Base-by-base conservation (phyloP, 2,888 invertebrate genomes). In the Anticlea derivata region DNA sequence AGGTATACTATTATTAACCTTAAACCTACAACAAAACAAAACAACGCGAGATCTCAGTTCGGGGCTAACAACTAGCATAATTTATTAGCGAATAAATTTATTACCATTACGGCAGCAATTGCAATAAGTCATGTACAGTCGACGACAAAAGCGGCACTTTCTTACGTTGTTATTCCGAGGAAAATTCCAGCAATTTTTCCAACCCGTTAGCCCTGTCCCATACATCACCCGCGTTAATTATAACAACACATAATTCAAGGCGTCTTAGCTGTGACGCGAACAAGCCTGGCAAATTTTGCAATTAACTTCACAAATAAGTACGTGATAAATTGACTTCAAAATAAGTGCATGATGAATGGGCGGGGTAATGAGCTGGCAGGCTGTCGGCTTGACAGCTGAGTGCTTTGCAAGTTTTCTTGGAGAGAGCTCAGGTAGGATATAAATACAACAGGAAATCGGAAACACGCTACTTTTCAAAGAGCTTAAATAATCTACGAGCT, bases 241-340 rank as follows among this genome's bases (percentile, higher is more conserved):
- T 60, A 58, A 62, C 48, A 46, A 44, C 46, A 46, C 58, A 60
- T 62, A 55, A 58, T 60, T 60, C 53, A 62, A 53, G 49, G 55
- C 47, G 59, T 52, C 59, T 60, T 58, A 45, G 41, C 47, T 34
- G 46, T 55, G 46, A 55, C 51, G 49, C 46, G 55, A 55, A 44
- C 58, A 58, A 55, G 52, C 46, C 39, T 33, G 55, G 58, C 62
- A 62, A 62, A 62, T 62, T 62, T 56, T 45, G 55, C 56, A 62
- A 60, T 60, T 62, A 62, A 62, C 62, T 62, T 62, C 52, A 52
- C 58, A 62, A 62, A 62, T 62, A 61, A 60, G 58, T 60, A 58
- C 58, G 56, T 62, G 60, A 60, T 62, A 56, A 60, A 62, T 62
- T 53, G 37, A 49, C 44, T 53, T 49, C 17, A 12, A 40, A 39